Evolutionary conservation across 2,113 vertebrate species (phyloP).

Genomic region (Clarias macrocephalus): DNA sequence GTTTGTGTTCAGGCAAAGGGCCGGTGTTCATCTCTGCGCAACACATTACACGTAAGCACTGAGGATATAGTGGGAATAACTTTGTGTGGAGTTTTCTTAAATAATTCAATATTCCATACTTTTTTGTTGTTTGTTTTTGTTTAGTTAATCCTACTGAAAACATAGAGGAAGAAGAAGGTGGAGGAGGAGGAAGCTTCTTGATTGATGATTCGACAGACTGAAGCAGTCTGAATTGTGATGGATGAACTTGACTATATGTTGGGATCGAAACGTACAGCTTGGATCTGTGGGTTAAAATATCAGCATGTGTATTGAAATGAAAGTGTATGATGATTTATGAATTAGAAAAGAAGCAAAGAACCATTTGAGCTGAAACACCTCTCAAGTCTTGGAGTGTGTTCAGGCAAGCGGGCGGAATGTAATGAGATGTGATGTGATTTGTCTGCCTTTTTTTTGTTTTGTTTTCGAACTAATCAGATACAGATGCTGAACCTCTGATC

Average conservation of each 20-base stretch:
- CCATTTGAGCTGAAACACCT: not conserved
- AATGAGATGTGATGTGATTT: not conserved
- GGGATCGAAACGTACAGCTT: not conserved
- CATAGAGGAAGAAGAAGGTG: slow-evolving; percentile 20
- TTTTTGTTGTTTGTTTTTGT: slow-evolving; percentile 24
- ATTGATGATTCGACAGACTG: not conserved
- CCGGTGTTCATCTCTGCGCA: slow-evolving; percentile 69
- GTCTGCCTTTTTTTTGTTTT: not conserved
- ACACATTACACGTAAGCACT: slow-evolving; percentile 63
- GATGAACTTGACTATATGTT: not conserved
- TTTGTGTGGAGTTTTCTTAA: not conserved
- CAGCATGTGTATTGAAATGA: not conserved
- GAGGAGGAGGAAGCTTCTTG: not conserved
- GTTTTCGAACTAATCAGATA: slow-evolving; percentile 3
- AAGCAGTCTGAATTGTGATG: not conserved
- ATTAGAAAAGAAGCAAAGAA: not conserved
- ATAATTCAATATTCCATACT: not conserved
- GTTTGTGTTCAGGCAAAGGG: slow-evolving; percentile 64
- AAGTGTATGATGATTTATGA: not conserved
- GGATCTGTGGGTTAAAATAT: not conserved
- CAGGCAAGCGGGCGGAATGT: too few relatives aligned
- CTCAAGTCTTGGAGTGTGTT: not conserved
- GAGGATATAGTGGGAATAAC: not conserved
- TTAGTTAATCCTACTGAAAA: slow-evolving; percentile 52
- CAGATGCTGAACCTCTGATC: not conserved